Percentiles rank a stretch among this genome's conserved stretches.
Evolutionary conservation across 2,113 vertebrate genomes (phyloP).

Genomic region (Shinisaurus crocodilurus): DNA sequence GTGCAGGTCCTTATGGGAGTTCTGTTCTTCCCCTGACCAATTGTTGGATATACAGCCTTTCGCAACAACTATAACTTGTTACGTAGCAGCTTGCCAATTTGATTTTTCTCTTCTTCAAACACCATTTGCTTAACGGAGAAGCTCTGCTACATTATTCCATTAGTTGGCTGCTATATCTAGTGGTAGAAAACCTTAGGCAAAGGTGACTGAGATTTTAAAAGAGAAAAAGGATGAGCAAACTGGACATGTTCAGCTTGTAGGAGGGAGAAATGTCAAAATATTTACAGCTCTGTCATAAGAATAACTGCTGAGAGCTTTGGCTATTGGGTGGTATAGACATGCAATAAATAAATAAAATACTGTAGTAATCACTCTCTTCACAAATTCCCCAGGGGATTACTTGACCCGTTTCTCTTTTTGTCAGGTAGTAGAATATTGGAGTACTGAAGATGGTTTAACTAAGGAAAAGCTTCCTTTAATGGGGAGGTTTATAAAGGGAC

Average conservation of each 20-base stretch:
- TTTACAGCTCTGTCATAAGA: not conserved
- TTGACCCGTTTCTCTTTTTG: not conserved
- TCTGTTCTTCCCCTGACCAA: not conserved
- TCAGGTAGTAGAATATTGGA: not conserved
- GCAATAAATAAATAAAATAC: no score
- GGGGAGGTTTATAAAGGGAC: not conserved
- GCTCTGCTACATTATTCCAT: not conserved
- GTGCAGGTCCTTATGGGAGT: not conserved
- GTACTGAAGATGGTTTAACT: not conserved
- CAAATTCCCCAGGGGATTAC: not conserved
- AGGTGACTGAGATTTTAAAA: not conserved
- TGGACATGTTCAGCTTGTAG: not conserved
- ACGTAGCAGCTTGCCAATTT: no score
- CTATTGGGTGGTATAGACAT: no score
- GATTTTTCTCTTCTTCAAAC: not conserved
- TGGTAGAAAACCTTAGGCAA: not conserved
- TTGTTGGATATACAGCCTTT: not conserved
- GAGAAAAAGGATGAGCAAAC: not conserved
- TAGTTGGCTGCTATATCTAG: not conserved
- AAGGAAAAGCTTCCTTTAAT: not conserved
- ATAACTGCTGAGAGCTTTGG: no score
- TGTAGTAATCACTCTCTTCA: not conserved
- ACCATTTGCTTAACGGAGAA: no score
- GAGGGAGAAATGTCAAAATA: not conserved
- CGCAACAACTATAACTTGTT: not conserved